Base-by-base conservation (phyloP, 64 coral and sea anemone genomes). In the Montipora foliosa region DNA sequence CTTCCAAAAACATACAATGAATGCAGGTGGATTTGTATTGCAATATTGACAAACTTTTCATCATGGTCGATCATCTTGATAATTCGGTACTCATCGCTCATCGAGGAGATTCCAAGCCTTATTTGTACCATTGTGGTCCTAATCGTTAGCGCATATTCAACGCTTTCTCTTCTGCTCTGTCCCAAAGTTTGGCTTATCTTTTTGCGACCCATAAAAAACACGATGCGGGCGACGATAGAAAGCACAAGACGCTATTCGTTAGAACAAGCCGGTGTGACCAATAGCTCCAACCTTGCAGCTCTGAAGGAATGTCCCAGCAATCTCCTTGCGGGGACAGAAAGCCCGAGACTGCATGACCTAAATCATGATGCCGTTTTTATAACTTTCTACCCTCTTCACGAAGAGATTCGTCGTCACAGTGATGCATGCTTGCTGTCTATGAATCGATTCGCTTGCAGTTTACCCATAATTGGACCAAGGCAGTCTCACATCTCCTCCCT, bases 101-200 rank as follows among this genome's bases (percentile, higher is more conserved):
- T 15, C 20, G 84, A 89, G 3, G 88, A 92, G 74, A 6, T 61
- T 8, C 53, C 6, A 17, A 91, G 85, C 76, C n/a, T 90, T 47
- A 64, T 90, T 78, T 72, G 76, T 10, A 47, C 52, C 24, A 80
- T 84, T 16, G 66, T 92, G 12, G 84, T 73, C 4, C 48, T 98
- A 13, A 77, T 95, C 29, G 44, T 89, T 6, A 89, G 96, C 44
- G 96, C 93, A 11, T 98, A 95, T 64, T 72, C 83, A 20, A 87
- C 88, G 29, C 92, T 98, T 52, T 89, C 91, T 14, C 88, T 95
- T 16, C 88, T 98, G 59, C 95, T 98, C 60, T 37, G 95, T 2
- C 96, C 96, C 21, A 95, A 98, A 78, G 73, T 98, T 47, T 71
- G 90, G 44, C 79, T 98, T 6, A 95, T 98, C n/a, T 89, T 98